A percentile compares a stretch with the other conserved stretches of the same genome.
These are phyloP conservation scores for Trachelus stipa DNA, from an alignment of 2,888 invertebrate genomes.

Conservation along the genomic window DNA sequence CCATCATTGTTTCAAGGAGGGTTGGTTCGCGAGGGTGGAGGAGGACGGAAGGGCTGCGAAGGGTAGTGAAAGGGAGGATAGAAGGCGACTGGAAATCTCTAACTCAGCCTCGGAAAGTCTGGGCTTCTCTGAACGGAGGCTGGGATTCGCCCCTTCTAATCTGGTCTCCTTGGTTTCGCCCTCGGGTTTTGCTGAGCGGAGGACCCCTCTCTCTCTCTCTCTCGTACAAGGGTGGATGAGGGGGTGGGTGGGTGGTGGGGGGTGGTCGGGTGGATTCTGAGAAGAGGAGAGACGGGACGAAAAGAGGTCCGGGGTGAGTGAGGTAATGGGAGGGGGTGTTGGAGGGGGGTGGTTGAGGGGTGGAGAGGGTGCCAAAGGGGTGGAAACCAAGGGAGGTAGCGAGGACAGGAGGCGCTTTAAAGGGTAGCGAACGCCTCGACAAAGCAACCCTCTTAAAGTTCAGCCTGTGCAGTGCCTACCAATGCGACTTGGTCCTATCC, in stretches of 20 bases:
- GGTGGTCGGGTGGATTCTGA: conserved; percentile 19
- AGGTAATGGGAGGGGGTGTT: conserved; percentile 30
- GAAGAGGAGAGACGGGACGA: conserved; percentile 18
- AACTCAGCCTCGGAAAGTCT: conserved; percentile 42
- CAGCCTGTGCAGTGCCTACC: conserved; percentile 55
- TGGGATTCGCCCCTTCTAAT: conserved; percentile 62
- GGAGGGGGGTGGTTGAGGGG: conserved; percentile 35
- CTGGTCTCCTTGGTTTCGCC: conserved; percentile 66
- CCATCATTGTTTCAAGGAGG: conserved; percentile 49
- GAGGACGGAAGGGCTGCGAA: conserved; percentile 20
- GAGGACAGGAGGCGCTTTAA: conserved; percentile 50
- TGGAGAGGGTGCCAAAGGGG: conserved; percentile 32
- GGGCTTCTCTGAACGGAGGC: conserved; percentile 43
- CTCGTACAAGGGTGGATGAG: conserved; percentile 22
- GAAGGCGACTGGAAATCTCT: conserved; percentile 50
- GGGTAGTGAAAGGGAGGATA: conserved; percentile 14
- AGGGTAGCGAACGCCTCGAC: conserved; percentile 60
- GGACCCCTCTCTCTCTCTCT: conserved; percentile 9
- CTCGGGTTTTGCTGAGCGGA: conserved; percentile 46
- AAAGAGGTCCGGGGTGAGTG: conserved; percentile 18
- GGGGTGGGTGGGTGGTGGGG: conserved; percentile 27
- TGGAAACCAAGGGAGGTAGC: conserved; percentile 23
- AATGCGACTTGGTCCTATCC: conserved; percentile 37
- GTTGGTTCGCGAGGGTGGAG: conserved; percentile 22
- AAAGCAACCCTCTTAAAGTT: conserved; percentile 61